Evolutionary conservation across 1,140 invertebrate species (phyloP).

Genomic region (Trissolcus basalis): DNA sequence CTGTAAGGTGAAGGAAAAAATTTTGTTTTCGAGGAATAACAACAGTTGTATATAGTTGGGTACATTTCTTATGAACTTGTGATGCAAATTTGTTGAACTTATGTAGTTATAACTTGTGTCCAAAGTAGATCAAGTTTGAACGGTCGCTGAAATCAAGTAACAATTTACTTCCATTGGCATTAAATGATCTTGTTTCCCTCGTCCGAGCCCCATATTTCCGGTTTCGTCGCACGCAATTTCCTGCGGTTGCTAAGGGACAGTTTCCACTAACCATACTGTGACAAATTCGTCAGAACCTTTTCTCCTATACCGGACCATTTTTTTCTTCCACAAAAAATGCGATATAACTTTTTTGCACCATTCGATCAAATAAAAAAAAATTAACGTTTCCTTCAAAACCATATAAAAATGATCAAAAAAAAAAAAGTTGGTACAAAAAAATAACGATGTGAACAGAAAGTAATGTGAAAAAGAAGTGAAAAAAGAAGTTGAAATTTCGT

Average conservation of each 20-base stretch:
- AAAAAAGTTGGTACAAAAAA: too few relatives aligned
- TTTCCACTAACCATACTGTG: slow-evolving; percentile 65
- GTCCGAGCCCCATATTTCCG: slow-evolving; percentile 64
- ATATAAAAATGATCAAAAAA: too few relatives aligned
- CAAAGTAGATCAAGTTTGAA: background rate
- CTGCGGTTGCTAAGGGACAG: slow-evolving; percentile 61
- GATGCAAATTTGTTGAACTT: background rate
- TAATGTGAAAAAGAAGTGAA: too few relatives aligned
- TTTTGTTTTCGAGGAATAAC: too few relatives aligned
- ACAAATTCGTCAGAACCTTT: slow-evolving; percentile 53
- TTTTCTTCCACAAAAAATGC: slow-evolving; percentile 30
- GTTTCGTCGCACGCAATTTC: slow-evolving; percentile 57
- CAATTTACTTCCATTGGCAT: slow-evolving; percentile 63
- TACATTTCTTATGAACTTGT: too few relatives aligned
- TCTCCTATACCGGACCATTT: slow-evolving; percentile 23
- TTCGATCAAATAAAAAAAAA: slow-evolving; percentile 25
- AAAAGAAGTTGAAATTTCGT: too few relatives aligned
- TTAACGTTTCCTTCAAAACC: too few relatives aligned
- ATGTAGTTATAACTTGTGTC: background rate
- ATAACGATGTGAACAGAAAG: too few relatives aligned
- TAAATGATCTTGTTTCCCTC: slow-evolving; percentile 70
- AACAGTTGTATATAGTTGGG: too few relatives aligned
- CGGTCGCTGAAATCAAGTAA: slow-evolving; percentile 59
- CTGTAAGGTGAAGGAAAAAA: too few relatives aligned
- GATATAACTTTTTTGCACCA: slow-evolving; percentile 20